Evolutionary conservation across 2,797 vertebrate species (phyloP).

Genomic region (Siniperca undulata): DNA sequence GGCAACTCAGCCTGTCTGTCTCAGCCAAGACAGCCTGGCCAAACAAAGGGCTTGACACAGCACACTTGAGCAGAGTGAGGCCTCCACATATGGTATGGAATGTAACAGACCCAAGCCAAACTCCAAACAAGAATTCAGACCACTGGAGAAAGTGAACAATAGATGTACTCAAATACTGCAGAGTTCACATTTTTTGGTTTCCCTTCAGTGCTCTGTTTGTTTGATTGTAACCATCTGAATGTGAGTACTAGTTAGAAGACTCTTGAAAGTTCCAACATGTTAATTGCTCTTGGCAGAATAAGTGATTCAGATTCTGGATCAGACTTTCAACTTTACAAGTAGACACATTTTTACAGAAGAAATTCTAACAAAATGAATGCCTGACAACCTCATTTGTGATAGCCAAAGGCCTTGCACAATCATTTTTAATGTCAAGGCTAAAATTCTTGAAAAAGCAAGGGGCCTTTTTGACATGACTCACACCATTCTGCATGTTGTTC

Average conservation of each 20-base stretch:
- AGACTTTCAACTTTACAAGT: constrained; percentile 11
- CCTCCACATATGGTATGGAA: constrained; percentile 80
- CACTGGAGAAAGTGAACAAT: constrained; percentile 74
- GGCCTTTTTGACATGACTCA: constrained; percentile 40
- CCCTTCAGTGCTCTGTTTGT: constrained; percentile 53
- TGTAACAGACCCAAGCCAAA: constrained; percentile 67
- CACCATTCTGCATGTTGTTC: constrained; percentile 21
- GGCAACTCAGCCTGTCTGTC: not conserved
- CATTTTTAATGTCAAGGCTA: constrained; percentile 24
- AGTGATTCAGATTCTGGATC: constrained; percentile 22
- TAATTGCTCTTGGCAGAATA: constrained; percentile 28
- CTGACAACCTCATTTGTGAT: not conserved
- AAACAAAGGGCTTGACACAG: constrained; percentile 64
- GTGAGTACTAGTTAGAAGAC: constrained; percentile 3
- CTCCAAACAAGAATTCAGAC: constrained; percentile 63
- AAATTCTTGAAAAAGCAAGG: constrained; percentile 19
- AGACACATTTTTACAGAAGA: constrained; percentile 10
- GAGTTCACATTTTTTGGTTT: constrained; percentile 66
- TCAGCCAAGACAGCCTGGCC: constrained; percentile 42
- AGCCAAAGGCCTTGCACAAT: constrained; percentile 15
- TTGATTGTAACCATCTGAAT: constrained; percentile 71
- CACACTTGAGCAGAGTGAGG: constrained; percentile 56
- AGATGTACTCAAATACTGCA: constrained; percentile 64
- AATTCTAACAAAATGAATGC: constrained; percentile 2
- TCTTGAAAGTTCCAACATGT: constrained; percentile 31